These are phyloP conservation scores for Latrodectus geometricus DNA, from an alignment of 1,140 invertebrate genomes.

Conservation along the genomic window DNA sequence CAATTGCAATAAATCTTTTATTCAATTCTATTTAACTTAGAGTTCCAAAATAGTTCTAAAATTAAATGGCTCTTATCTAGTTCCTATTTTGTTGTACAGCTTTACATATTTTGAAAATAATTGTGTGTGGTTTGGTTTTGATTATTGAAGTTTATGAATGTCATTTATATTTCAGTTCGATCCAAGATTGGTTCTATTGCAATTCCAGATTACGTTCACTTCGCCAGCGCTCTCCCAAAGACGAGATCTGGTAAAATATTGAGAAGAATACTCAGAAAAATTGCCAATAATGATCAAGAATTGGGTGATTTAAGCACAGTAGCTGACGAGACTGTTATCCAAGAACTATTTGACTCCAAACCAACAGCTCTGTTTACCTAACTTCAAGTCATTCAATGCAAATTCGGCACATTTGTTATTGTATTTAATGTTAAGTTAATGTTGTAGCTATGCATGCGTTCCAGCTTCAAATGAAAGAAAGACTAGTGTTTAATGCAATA, in stretches of 20 bases:
- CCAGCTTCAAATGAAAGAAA: too few relatives aligned
- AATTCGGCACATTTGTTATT: neutral
- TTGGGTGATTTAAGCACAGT: constrained; percentile 94
- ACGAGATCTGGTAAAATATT: constrained; percentile 99
- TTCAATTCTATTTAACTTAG: too few relatives aligned
- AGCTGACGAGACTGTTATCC: constrained; percentile 87
- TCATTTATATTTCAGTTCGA: constrained; percentile 76
- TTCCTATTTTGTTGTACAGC: too few relatives aligned
- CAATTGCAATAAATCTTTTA: too few relatives aligned
- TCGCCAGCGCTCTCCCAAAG: constrained; percentile 92
- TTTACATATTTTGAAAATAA: too few relatives aligned
- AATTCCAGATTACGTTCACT: constrained; percentile 92
- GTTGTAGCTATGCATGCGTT: too few relatives aligned
- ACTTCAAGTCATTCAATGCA: neutral
- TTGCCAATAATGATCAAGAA: constrained; percentile 86
- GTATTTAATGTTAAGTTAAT: neutral
- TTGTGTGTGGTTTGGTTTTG: too few relatives aligned
- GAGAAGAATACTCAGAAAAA: constrained; percentile 92
- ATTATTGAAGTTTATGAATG: too few relatives aligned
- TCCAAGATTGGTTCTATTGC: constrained; percentile 96
- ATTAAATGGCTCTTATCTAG: too few relatives aligned
- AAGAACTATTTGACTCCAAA: constrained; percentile 75
- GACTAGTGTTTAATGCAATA: too few relatives aligned
- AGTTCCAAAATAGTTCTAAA: too few relatives aligned
- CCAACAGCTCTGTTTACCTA: neutral